Conservation (phyloP, 2,113 vertebrate genomes). For the Pseudolaguvia tuberculata region DNA sequence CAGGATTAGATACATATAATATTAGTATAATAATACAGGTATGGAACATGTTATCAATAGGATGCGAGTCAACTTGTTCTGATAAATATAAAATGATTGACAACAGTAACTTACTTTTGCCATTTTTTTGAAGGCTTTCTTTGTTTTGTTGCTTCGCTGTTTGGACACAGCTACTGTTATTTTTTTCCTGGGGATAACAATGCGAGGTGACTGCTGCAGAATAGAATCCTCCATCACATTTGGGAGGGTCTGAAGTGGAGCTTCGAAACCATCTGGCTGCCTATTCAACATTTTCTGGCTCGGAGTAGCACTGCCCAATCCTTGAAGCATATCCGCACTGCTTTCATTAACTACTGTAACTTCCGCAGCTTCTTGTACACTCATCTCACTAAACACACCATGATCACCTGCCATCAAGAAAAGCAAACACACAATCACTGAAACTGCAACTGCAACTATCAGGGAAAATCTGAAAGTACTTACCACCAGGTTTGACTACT, state of each 20-base stretch:
- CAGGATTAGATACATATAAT: constrained; percentile 5
- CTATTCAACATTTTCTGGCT: not conserved
- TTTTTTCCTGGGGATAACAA: constrained; percentile 57
- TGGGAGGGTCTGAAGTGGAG: not conserved
- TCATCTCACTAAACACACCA: constrained; percentile 37
- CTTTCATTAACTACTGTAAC: constrained; percentile 47
- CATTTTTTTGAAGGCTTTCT: not conserved
- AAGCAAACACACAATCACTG: not conserved
- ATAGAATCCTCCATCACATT: constrained; percentile 57
- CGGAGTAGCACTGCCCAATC: not conserved
- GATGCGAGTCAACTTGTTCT: not conserved
- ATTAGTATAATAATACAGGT: not conserved
- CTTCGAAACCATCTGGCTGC: not conserved
- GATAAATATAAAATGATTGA: not conserved
- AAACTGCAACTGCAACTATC: not conserved
- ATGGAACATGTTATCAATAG: not conserved
- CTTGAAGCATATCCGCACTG: not conserved
- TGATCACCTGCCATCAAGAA: constrained; percentile 18
- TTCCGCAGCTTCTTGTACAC: constrained; percentile 1
- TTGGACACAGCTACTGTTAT: not conserved
- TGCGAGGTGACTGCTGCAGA: constrained; percentile 50
- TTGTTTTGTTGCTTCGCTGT: constrained; percentile 26
- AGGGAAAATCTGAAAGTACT: not conserved
- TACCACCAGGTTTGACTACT: constrained; percentile 21
- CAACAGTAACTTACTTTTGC: constrained; percentile 53